Conservation (phyloP, 2,113 vertebrate genomes). For the Peromyscus californicus region DNA sequence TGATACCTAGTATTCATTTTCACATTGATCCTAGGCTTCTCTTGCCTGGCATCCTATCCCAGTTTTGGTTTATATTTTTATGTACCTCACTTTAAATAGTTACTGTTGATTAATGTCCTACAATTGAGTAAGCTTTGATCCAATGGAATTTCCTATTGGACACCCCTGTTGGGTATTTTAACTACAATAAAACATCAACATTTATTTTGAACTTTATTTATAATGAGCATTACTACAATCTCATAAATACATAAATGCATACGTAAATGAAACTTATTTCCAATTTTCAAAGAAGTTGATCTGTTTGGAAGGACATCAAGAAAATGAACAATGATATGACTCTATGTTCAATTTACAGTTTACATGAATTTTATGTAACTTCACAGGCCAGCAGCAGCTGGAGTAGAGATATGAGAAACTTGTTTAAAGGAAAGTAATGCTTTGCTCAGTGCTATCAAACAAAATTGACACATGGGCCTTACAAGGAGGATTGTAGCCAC, state of each 20-base stretch:
- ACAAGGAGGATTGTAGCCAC: neutral
- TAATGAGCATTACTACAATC: neutral
- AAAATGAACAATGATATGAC: neutral
- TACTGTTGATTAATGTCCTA: neutral
- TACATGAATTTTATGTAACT: neutral
- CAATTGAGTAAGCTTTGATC: neutral
- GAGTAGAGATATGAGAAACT: neutral
- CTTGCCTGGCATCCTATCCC: neutral
- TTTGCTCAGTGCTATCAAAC: neutral
- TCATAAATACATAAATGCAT: neutral
- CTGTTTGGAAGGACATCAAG: neutral
- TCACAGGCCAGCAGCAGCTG: neutral
- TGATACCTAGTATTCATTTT: neutral
- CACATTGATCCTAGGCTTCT: neutral
- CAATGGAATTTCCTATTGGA: neutral
- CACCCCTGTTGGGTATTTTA: neutral
- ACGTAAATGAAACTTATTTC: neutral
- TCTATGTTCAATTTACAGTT: neutral
- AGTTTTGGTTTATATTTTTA: neutral
- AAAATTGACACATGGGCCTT: neutral
- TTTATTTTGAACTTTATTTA: slow-evolving; percentile 2
- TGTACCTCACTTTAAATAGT: neutral
- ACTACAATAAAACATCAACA: neutral
- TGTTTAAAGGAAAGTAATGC: neutral
- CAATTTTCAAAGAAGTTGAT: neutral